Conservation (phyloP, 2,113 vertebrate genomes). For the Hypomesus transpacificus region DNA sequence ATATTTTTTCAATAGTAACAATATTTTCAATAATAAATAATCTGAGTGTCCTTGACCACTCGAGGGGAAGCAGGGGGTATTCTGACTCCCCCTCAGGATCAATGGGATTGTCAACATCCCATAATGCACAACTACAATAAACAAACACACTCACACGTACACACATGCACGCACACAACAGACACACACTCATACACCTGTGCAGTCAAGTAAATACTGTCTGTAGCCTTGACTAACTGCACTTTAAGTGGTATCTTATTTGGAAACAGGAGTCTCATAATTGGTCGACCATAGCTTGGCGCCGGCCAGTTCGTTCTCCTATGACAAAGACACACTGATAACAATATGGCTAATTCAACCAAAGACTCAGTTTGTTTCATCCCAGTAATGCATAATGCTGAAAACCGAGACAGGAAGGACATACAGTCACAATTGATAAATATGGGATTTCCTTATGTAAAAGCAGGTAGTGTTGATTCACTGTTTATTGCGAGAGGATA, state of each 20-base stretch:
- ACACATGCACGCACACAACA: conserved; percentile 10
- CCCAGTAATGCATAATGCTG: conserved; percentile 12
- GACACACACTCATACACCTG: conserved; percentile 38
- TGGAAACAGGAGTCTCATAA: too few species aligned
- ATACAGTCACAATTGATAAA: conserved; percentile 5
- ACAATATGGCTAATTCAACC: too few species aligned
- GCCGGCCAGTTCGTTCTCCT: background rate
- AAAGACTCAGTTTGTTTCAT: conserved; percentile 8
- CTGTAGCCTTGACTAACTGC: conserved; percentile 40
- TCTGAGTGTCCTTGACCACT: conserved; percentile 68
- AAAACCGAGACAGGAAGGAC: background rate
- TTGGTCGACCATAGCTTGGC: too few species aligned
- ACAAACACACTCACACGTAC: conserved; percentile 16
- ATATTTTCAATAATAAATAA: conserved; percentile 82
- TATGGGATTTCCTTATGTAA: conserved; percentile 24
- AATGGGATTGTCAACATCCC: conserved; percentile 57
- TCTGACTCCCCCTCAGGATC: conserved; percentile 56
- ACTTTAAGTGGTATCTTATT: background rate
- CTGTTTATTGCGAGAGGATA: conserved; percentile 3
- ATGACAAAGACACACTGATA: background rate
- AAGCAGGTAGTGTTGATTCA: conserved; percentile 18
- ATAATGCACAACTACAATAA: conserved; percentile 31
- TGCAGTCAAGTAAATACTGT: conserved; percentile 59
- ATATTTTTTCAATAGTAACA: conserved; percentile 64
- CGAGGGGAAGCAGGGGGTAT: conserved; percentile 51